Percentiles rank a stretch among this genome's conserved stretches.
Conservation (phyloP, 1,140 invertebrate species). For the Sitobion miscanthi region DNA sequence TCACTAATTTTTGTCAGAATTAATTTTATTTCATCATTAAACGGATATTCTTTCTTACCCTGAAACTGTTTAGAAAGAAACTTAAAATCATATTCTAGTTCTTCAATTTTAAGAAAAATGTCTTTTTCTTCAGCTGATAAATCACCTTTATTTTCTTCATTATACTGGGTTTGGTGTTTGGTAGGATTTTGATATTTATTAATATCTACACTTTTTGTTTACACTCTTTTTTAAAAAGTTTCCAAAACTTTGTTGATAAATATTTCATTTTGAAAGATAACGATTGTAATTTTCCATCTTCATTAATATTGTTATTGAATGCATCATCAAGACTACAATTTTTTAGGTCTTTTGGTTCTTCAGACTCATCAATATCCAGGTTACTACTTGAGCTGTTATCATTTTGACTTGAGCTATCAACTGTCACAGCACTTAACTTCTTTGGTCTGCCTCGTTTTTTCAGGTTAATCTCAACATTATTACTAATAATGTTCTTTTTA, state of each 20-base stretch:
- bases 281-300: not conserved
- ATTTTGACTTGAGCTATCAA: not conserved
- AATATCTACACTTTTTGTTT: not conserved
- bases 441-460: constrained; percentile 45
- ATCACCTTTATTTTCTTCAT: constrained; percentile 2
- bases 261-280: constrained; percentile 1
- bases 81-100: constrained; percentile 5
- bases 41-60: not conserved
- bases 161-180: not conserved
- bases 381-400: not conserved
- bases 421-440: not conserved
- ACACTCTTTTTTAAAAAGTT: not conserved
- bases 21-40: not conserved
- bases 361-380: not conserved
- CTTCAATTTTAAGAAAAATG: not conserved
- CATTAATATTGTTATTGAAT: constrained; percentile 24
- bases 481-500: not conserved
- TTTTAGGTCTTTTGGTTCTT: not conserved
- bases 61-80: not conserved
- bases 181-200: not conserved
- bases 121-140: not conserved
- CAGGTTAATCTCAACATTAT: not conserved
- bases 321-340: not conserved
- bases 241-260: not conserved
- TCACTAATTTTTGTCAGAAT: constrained; percentile 25